Conservation (phyloP, 2,797 vertebrate genomes). For the Tarsius wallacei region DNA sequence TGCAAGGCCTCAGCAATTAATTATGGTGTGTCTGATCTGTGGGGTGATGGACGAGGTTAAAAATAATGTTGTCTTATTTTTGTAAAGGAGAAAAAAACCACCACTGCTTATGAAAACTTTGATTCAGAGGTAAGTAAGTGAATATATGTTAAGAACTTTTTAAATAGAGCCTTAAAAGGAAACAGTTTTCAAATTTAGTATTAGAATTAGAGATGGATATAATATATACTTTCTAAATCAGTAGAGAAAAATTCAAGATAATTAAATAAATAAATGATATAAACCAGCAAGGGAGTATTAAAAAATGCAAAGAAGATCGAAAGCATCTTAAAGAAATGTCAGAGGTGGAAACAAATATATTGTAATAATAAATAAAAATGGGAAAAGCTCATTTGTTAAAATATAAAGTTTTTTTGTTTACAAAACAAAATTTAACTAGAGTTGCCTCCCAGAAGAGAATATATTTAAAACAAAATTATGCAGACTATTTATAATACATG, state of each 20-base stretch:
- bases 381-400: neutral
- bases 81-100: neutral
- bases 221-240: neutral
- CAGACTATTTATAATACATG: conserved; percentile 42
- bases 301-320: neutral
- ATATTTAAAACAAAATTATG: conserved; percentile 60
- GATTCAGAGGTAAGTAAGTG: neutral
- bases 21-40: neutral
- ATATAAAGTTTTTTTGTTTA: neutral
- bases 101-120: neutral
- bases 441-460: neutral
- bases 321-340: neutral
- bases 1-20: neutral
- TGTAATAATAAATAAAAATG: neutral
- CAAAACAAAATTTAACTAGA: neutral
- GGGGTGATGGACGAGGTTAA: neutral
- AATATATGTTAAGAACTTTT: conserved; percentile 19
- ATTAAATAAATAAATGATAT: neutral
- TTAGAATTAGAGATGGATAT: neutral
- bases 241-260: conserved; percentile 31
- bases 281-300: neutral
- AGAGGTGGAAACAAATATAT: neutral
- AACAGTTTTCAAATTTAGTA: neutral
- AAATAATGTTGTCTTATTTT: neutral
- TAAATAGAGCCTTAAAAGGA: conserved; percentile 8